These are phyloP conservation scores for Drosophila lutescens DNA, from an alignment of 2,888 invertebrate genomes.

Conservation along the genomic window DNA sequence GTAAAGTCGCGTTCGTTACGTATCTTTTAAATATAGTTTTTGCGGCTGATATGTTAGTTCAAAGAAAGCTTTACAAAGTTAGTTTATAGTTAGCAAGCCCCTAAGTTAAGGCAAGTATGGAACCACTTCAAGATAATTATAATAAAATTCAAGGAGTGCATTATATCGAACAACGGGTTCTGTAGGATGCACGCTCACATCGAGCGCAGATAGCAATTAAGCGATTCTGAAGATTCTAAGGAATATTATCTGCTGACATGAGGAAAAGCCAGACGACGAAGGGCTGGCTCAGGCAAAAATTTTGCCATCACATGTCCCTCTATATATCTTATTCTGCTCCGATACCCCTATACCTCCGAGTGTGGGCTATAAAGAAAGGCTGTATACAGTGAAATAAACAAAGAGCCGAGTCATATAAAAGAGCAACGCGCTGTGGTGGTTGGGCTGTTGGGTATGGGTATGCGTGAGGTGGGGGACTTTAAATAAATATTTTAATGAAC, in stretches of 20 bases:
- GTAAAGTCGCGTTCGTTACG: constrained; percentile 5
- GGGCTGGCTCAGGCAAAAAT: constrained; percentile 22
- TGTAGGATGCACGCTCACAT: neutral
- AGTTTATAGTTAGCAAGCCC: neutral
- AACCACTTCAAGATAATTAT: constrained; percentile 1
- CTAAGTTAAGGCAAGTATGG: neutral
- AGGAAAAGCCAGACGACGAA: constrained; percentile 12
- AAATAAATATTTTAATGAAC: constrained; percentile 73
- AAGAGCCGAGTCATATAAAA: constrained; percentile 61
- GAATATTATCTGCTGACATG: constrained; percentile 37
- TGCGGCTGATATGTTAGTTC: neutral
- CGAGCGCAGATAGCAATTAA: constrained; percentile 34
- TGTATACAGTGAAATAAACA: constrained; percentile 66
- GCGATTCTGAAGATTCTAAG: constrained; percentile 11
- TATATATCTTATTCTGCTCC: neutral
- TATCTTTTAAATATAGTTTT: constrained; percentile 6
- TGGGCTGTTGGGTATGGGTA: neutral
- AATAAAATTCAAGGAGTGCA: constrained; percentile 2
- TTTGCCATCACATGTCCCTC: constrained; percentile 30
- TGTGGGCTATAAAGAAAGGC: constrained; percentile 26
- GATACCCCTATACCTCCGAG: neutral
- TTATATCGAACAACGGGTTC: neutral
- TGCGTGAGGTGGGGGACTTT: constrained; percentile 22
- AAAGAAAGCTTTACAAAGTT: neutral
- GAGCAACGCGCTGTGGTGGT: constrained; percentile 53